phyloP scores from a whole-genome alignment of 1,140 invertebrate species.

The Fopius arisanus region DNA sequence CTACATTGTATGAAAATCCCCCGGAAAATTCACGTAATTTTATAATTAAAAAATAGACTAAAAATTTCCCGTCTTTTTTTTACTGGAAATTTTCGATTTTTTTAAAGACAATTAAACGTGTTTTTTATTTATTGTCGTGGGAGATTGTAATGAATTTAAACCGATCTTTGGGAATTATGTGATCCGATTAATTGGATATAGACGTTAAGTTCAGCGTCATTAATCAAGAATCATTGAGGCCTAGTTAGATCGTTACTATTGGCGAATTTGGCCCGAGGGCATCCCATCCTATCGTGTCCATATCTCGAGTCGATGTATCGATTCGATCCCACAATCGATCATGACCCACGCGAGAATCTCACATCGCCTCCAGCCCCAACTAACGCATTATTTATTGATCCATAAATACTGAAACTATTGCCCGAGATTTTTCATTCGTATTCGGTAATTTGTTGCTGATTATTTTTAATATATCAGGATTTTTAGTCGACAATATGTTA shows the following conservation, averaged over 20 bases:
- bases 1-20: no score
- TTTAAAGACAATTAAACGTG: not conserved
- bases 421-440: not conserved
- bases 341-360: not conserved
- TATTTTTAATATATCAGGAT: not conserved
- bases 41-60: no score
- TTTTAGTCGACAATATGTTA: not conserved
- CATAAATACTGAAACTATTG: conserved; percentile 9
- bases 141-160: not conserved
- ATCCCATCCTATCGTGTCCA: not conserved
- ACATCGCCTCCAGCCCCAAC: not conserved
- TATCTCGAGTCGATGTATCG: not conserved
- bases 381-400: conserved; percentile 2
- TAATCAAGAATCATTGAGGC: conserved; percentile 6
- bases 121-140: no score
- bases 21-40: no score
- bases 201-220: not conserved
- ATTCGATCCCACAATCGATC: conserved; percentile 2
- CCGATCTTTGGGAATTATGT: not conserved
- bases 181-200: not conserved
- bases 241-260: conserved; percentile 4
- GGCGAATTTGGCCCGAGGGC: not conserved
- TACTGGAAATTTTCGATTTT: no score
- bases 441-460: not conserved
- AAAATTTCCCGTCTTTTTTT: no score